phyloP scores from a whole-genome alignment of 2,113 vertebrate species.

The Psephotus haematonotus region DNA sequence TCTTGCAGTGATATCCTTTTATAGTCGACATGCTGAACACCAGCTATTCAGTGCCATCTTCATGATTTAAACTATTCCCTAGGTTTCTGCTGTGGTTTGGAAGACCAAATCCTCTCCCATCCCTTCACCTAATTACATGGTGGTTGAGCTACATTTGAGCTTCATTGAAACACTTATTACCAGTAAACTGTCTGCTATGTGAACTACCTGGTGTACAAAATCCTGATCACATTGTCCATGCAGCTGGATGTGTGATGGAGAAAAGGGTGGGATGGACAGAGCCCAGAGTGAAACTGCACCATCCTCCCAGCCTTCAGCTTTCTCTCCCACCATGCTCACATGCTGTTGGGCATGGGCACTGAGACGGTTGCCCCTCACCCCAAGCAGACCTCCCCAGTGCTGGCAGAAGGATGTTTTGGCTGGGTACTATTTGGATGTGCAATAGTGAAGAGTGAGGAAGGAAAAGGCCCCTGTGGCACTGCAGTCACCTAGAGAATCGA shows the following conservation, averaged over 20 bases:
- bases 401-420: not conserved
- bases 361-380: not conserved
- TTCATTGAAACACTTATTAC: not conserved
- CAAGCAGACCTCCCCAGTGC: not conserved
- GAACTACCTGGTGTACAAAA: not conserved
- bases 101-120: not conserved
- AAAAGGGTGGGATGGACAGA: not conserved
- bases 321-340: rapidly evolving
- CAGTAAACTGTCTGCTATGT: not conserved
- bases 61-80: not conserved
- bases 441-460: not conserved
- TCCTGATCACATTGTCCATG: not conserved
- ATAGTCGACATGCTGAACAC: not conserved
- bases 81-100: not conserved
- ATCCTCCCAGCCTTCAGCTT: not conserved
- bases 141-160: not conserved
- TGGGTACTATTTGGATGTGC: not conserved
- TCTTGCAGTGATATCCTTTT: not conserved
- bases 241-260: not conserved
- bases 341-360: not conserved
- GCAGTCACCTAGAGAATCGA: not conserved
- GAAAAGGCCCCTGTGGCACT: not conserved
- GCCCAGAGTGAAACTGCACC: not conserved
- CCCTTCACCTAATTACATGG: not conserved
- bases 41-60: not conserved